Conservation (phyloP, 2,113 vertebrate species). For the Amblyornis subalaris region DNA sequence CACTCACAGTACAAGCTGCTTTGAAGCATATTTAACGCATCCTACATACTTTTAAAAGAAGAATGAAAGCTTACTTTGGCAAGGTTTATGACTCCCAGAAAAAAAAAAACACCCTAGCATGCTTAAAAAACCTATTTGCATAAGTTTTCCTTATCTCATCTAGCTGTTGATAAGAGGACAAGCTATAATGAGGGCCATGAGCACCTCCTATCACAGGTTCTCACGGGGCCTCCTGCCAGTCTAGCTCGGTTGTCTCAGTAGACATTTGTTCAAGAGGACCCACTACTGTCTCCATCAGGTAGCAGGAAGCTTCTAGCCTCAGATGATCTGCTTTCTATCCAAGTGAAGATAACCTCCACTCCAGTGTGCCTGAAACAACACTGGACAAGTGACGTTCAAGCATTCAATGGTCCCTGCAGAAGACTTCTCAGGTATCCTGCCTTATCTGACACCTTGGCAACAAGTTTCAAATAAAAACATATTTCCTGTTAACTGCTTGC, state of each 20-base stretch:
- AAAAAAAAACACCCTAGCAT: neutral
- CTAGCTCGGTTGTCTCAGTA: neutral
- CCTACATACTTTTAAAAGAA: conserved; percentile 28
- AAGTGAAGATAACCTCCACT: neutral
- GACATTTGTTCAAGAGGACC: neutral
- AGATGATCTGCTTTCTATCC: neutral
- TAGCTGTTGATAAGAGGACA: conserved; percentile 2
- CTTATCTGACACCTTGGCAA: neutral
- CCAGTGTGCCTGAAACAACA: neutral
- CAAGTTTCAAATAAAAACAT: neutral
- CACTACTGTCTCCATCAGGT: neutral
- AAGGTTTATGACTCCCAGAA: neutral
- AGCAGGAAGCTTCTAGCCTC: neutral
- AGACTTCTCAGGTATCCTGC: neutral
- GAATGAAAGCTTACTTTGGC: conserved; percentile 32
- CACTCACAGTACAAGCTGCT: neutral
- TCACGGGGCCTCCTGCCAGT: neutral
- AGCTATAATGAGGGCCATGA: neutral
- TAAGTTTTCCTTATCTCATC: conserved; percentile 27
- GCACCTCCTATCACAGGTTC: neutral
- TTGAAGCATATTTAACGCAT: conserved; percentile 41
- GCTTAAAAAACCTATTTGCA: neutral
- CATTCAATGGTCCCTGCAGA: neutral
- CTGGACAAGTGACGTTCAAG: neutral
- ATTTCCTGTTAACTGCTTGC: neutral